Evolutionary conservation across 2,797 vertebrate species (phyloP), one percentile per base, ranked within the genome.

Genomic region (Chromobotia macracanthus): DNA sequence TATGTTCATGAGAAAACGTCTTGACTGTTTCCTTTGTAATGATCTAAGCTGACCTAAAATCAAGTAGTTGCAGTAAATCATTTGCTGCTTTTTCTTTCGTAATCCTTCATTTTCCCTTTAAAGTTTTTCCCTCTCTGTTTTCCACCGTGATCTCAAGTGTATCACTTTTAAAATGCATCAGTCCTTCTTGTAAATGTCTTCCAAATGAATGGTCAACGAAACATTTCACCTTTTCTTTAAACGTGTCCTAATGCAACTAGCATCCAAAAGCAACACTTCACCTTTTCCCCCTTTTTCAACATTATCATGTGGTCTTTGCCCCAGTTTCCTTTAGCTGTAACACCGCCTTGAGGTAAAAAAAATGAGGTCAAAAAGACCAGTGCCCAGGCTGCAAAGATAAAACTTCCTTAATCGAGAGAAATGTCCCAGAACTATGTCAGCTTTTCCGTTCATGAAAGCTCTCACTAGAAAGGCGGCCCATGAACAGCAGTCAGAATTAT

Each of bases 401-500:
- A 92, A 83, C 44, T 82, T n/a, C 61, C 86, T 87, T 83, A 86
- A 86, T 82, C 88, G 89, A 86, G 75, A 90, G 86, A 84, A 76
- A 86, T 50, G 84, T 87, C n/a, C 48, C 13, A 56, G 71, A 28
- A 23, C 65, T 67, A 38, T 75, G 88, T 91, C 87, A 90, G 81
- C 79, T 88, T 93, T 93, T 93, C 92, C 92, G 88, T 90, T 85
- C 87, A 87, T 89, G 81, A 89, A 89, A 87, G 75, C 69, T 72
- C 88, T 90, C 72, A 81, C 88, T 82, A n/a, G 15, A 72, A 84
- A 87, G 84, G 73, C 73, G 87, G 88, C 89, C 86, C 83, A 71
- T 80, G 88, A 58, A 56, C 41, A 80, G 74, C 51, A 72, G 88
- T 88, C 88, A 90, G 86, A 90, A 75, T 86, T 81, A 89, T 91